Base-by-base conservation (phyloP, 2,888 invertebrate species). In the Metalampra italica region DNA sequence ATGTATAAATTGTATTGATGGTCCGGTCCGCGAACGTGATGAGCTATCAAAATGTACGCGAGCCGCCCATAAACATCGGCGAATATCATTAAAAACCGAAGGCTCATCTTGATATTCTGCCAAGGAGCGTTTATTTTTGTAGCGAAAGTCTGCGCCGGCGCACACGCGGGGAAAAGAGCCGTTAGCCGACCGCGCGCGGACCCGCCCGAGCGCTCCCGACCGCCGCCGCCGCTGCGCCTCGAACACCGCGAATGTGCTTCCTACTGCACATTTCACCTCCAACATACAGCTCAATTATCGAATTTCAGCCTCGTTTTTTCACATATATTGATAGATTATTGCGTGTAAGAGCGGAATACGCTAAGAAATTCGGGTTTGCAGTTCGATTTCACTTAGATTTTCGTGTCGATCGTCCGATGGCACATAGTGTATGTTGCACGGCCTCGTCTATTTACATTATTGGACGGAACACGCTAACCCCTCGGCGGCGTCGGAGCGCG, bases 61-160 rank as follows among this genome's bases (percentile, higher is more conserved):
- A 62, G 64, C 77, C 78, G 83, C 78, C 82, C 79, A 85, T 85
- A 85, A 82, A 82, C 69, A 69, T 67, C 59, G 57, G 67, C 56
- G 68, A 74, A 77, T 78, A 77, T 70, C 70, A 70, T 77, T 79
- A 78, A 73, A 75, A 78, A 71, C 58, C 82, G 82, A 86, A 88
- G 86, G 85, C 86, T 87, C 77, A 11, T 43, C 80, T 87, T 87
- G 88, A 77, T 85, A 71, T 73, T 79, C 72, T 88, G 88, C 88
- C 88, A 88, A 87, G 85, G 85, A 85, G 78, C 76, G 72, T 85
- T 86, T 88, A 88, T 88, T 87, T 87, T 82, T 80, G 82, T 84
- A 85, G 82, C 84, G 84, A 85, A 85, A 85, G 84, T 85, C 64
- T 78, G 76, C 76, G 69, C 54, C 50, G 64, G 68, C 73, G 68